phyloP scores from a whole-genome alignment of 2,888 invertebrate species.

The Thymelicus lineola region DNA sequence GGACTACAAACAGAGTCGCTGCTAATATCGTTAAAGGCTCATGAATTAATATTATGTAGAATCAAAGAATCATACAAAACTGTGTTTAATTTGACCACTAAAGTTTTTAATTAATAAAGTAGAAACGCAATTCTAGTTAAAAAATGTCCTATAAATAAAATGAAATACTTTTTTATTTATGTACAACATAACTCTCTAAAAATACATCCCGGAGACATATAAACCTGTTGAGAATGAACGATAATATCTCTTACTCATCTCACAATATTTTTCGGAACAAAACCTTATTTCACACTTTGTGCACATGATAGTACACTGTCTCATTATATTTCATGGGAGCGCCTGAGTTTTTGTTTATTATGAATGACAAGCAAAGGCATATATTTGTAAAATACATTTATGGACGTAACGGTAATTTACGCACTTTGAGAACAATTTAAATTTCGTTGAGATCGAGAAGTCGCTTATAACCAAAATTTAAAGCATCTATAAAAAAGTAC shows the following conservation, averaged over 20 bases:
- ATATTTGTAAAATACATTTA: slow-evolving; percentile 35
- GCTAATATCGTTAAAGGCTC: too few species aligned
- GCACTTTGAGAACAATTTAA: too few species aligned
- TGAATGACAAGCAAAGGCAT: slow-evolving; percentile 47
- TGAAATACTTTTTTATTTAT: neutral
- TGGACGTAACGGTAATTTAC: neutral
- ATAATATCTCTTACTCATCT: slow-evolving; percentile 37
- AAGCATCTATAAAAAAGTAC: neutral
- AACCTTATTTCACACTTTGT: slow-evolving; percentile 79
- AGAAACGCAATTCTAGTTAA: too few species aligned
- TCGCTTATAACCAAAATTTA: neutral
- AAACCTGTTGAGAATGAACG: slow-evolving; percentile 38
- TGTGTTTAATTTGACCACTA: too few species aligned
- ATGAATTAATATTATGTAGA: too few species aligned
- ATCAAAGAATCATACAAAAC: too few species aligned
- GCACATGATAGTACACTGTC: slow-evolving; percentile 68
- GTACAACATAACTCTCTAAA: slow-evolving; percentile 8
- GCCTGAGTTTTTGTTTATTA: slow-evolving; percentile 51
- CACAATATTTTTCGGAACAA: slow-evolving; percentile 56
- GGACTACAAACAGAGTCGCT: too few species aligned
- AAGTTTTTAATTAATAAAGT: too few species aligned
- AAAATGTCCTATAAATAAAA: too few species aligned
- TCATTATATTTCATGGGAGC: slow-evolving; percentile 71
- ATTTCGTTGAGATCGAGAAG: too few species aligned
- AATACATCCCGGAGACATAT: slow-evolving; percentile 26